phyloP scores from a whole-genome alignment of 2,797 vertebrate species.

The Clarias platycephalus region DNA sequence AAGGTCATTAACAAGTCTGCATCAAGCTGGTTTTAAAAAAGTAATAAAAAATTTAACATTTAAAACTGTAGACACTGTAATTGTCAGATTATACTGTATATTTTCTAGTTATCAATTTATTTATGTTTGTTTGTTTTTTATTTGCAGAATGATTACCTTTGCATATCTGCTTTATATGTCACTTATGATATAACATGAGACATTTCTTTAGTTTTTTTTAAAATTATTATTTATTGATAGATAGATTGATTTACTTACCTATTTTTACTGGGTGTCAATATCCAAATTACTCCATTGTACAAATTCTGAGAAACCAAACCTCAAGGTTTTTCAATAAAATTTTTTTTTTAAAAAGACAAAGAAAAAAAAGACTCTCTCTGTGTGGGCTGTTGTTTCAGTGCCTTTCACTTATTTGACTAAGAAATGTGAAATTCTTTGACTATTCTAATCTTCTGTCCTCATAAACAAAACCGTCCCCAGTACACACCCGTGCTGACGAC shows the following conservation, averaged over 20 bases:
- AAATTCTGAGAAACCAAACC: background rate
- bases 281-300: background rate
- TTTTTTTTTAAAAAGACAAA: no score
- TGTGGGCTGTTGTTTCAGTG: background rate
- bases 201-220: background rate
- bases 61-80: background rate
- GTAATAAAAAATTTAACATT: background rate
- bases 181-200: background rate
- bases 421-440: slow-evolving; percentile 52
- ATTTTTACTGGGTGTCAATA: background rate
- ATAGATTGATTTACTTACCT: background rate
- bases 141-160: no score
- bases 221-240: background rate
- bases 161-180: background rate
- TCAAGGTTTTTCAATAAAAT: background rate
- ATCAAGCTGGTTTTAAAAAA: background rate
- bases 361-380: background rate
- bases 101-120: background rate
- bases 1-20: background rate
- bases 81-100: background rate
- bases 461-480: slow-evolving; percentile 28
- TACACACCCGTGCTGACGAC: slow-evolving; percentile 14
- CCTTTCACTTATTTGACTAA: slow-evolving; percentile 56
- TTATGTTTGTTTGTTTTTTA: background rate
- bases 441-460: slow-evolving; percentile 41